Base-by-base conservation (phyloP, 2,797 vertebrate genomes). In the Sebastes paucispinis region DNA sequence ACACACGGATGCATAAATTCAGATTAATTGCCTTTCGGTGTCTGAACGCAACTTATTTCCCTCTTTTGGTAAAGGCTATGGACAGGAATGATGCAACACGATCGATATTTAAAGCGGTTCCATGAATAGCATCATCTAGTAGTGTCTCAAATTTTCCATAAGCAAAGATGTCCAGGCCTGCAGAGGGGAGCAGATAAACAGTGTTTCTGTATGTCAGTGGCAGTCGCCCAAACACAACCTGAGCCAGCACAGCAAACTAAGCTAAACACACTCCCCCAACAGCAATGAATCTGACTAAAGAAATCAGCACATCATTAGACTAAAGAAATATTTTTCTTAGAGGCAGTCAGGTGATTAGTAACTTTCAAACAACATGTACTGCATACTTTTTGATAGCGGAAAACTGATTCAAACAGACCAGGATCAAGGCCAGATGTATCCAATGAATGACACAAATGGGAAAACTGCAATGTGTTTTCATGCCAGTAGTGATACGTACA, bases 141-240 rank as follows among this genome's bases (percentile, higher is more conserved):
- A 10, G 47, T 81, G 86, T 80, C 81, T 95, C 93, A 95, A 16
- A 83, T 79, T 95, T 95, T 95, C 93, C 94, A 93, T 82, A 73
- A 87, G 79, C 72, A 79, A 85, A 91, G 80, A 85, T 84, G 90
- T 92, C 91, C 85, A 80, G 80, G 87, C 89, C 87, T 91, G 85
- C 82, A 80, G 80, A 80, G 34, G 63, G 36, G 50, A 82, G 77
- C 60, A 89, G 81, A 87, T 77, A 83, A 67, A 47, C n/a, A 83
- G 69, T 78, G 74, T 84, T 89, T 78, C 29, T 72, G 36, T 81
- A 57, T 87, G 72, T 88, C 77, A 77, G 79, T 92, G 93, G 94
- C 93, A 87, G 57, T 72, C 54, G 20, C 82, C 91, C 93, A 94
- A 92, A 76, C n/a, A 75, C 22, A 86, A 75, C 50, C 62, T 34